Conservation (phyloP, 2,797 vertebrate species). For the Erethizon dorsatum region DNA sequence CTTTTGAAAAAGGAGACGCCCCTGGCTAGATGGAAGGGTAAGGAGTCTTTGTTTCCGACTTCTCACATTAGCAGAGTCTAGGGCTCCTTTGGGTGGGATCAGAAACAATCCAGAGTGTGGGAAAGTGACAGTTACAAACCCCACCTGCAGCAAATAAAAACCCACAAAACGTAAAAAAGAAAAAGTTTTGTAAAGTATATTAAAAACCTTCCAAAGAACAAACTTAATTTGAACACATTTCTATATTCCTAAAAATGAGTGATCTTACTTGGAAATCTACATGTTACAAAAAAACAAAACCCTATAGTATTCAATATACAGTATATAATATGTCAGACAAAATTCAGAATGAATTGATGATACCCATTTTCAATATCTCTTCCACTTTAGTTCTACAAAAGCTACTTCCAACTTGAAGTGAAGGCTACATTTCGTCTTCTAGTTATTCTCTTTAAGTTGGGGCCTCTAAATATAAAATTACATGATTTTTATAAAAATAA, state of each 20-base stretch:
- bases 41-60: slow-evolving; percentile 66
- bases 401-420: slow-evolving; percentile 35
- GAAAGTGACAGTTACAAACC: slow-evolving; percentile 66
- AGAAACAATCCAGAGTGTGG: slow-evolving; percentile 80
- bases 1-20: slow-evolving; percentile 83
- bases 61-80: slow-evolving; percentile 68
- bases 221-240: slow-evolving; percentile 66
- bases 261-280: slow-evolving; percentile 68
- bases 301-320: too few relatives aligned
- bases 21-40: slow-evolving; percentile 58
- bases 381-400: slow-evolving; percentile 34
- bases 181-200: not conserved
- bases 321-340: not conserved
- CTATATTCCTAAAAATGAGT: slow-evolving; percentile 33
- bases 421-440: slow-evolving; percentile 38
- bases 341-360: slow-evolving; percentile 5
- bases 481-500: not conserved
- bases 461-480: slow-evolving; percentile 52
- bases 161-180: slow-evolving; percentile 89
- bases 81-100: slow-evolving; percentile 78
- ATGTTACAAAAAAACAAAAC: slow-evolving; percentile 51
- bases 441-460: slow-evolving; percentile 55
- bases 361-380: not conserved
- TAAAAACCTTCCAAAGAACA: slow-evolving; percentile 50
- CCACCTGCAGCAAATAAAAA: slow-evolving; percentile 85